Evolutionary conservation across 2,113 vertebrate species (phyloP), one percentile per base, ranked within the genome.

Genomic region (Leptobrachium ailaonicum): DNA sequence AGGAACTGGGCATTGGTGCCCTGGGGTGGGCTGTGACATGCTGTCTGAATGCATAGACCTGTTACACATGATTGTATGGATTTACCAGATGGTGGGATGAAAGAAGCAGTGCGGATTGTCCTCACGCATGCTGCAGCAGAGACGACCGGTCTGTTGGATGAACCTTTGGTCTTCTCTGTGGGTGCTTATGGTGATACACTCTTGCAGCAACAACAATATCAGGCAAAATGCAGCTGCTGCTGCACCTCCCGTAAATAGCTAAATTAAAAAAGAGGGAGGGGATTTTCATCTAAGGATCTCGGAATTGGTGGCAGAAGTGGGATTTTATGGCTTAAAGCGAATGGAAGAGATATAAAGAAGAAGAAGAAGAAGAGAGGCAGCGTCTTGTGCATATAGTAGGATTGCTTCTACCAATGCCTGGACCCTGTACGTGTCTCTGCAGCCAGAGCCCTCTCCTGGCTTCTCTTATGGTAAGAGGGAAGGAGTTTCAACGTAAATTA

Each of bases 401-500:
- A 9, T 12, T 74, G 3, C 78, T 67, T 67, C 41, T 47, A 68
- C 79, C 79, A 81, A 81, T 75, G 72, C 79, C 79, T 69, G 20
- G 71, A 81, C 64, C 64, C 43, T 75, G 64, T 20, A 41, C 58
- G 54, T 75, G 41, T 69, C 69, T 75, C 50, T 75, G 42, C 66
- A 42, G 54, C 71, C 79, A 60, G 71, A 75, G 71, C 44, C 79
- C 72, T 81, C 62, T 75, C 53, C 63, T 58, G 64, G 71, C 64
- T 69, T 75, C 53, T 71, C 72, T 40, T 81, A 81, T 81, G 72
- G 60, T 75, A 47, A 58, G 41, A 74, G 71, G 79, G 79, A 50
- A 80, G 64, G 68, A 32, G 63, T 66, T 74, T 63, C 58, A 66
- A 20, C 62, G 66, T 54, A 53, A 81, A 14, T 62, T 75, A 69